Evolutionary conservation across 2,797 vertebrate genomes (phyloP).

Genomic region (Enoplosus armatus): DNA sequence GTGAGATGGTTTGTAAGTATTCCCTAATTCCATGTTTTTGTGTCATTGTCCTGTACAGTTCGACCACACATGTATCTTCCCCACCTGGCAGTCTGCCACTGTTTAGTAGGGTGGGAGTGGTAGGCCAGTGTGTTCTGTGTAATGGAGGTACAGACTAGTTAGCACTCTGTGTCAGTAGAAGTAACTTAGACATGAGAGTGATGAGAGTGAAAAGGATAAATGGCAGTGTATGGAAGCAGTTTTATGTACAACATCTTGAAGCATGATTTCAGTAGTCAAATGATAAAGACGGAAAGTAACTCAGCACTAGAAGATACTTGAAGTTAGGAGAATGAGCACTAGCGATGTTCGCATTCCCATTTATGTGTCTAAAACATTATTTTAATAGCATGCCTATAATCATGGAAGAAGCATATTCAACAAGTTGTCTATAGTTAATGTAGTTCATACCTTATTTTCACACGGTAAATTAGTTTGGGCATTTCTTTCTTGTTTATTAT

Average conservation of each 20-base stretch:
- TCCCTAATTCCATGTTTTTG: conserved; percentile 34
- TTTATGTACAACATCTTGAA: conserved; percentile 38
- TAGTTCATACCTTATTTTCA: not conserved
- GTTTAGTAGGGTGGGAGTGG: conserved; percentile 56
- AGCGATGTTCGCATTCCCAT: not conserved
- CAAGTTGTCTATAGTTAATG: not conserved
- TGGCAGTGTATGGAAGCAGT: conserved; percentile 35
- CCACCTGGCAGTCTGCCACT: conserved; percentile 55
- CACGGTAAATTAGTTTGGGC: not conserved
- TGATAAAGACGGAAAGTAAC: not conserved
- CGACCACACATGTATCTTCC: conserved; percentile 27
- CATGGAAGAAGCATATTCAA: not conserved
- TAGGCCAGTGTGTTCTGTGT: conserved; percentile 57
- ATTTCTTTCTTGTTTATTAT: not conserved
- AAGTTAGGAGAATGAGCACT: not conserved
- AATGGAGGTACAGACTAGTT: conserved; percentile 69
- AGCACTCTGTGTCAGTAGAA: conserved; percentile 51
- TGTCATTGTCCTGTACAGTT: conserved; percentile 22
- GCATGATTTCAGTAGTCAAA: conserved; percentile 1
- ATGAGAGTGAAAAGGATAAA: conserved; percentile 59
- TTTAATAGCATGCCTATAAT: not conserved
- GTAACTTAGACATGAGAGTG: conserved; percentile 54
- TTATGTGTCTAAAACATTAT: not conserved
- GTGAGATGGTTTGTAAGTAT: conserved; percentile 45
- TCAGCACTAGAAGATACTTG: not conserved